These are phyloP conservation scores for Parnassius mnemosyne DNA, from an alignment of 2,888 invertebrate species.

Conservation along the genomic window DNA sequence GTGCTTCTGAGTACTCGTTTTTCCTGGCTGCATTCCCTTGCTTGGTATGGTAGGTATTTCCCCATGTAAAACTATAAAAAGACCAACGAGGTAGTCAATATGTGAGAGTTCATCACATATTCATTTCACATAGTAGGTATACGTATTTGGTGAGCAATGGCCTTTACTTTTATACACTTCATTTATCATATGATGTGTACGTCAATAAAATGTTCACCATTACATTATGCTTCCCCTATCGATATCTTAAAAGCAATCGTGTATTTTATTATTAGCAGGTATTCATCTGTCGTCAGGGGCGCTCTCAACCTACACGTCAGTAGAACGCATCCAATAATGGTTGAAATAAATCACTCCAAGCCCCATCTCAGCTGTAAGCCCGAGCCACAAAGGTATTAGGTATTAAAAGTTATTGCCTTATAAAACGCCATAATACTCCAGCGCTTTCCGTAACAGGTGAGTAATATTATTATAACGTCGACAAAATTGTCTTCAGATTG, in stretches of 20 bases:
- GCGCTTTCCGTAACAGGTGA: slow-evolving; percentile 6
- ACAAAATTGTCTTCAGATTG: slow-evolving; percentile 3
- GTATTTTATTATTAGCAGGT: background rate
- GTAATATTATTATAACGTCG: slow-evolving; percentile 1
- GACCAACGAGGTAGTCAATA: too few species aligned
- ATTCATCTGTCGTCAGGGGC: slow-evolving; percentile 6
- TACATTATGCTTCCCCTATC: too few species aligned
- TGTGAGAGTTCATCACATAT: background rate
- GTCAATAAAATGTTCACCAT: too few species aligned
- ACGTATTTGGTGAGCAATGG: too few species aligned
- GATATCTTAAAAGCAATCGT: background rate
- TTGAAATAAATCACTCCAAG: slow-evolving; percentile 8
- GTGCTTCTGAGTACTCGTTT: too few species aligned
- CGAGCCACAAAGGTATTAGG: slow-evolving; percentile 7
- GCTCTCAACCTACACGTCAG: background rate
- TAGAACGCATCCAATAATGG: slow-evolving; percentile 8
- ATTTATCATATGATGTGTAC: too few species aligned
- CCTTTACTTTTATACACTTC: too few species aligned
- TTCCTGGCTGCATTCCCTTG: too few species aligned
- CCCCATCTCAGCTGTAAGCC: slow-evolving; percentile 4
- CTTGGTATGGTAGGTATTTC: too few species aligned
- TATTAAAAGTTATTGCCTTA: slow-evolving; percentile 15
- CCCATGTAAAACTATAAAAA: too few species aligned
- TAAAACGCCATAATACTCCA: slow-evolving; percentile 9
- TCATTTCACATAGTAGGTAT: background rate